Percentiles rank a stretch among this genome's conserved stretches.
Evolutionary conservation across 2,888 invertebrate species (phyloP).

Genomic region (Pachycephus smyrnensis): DNA sequence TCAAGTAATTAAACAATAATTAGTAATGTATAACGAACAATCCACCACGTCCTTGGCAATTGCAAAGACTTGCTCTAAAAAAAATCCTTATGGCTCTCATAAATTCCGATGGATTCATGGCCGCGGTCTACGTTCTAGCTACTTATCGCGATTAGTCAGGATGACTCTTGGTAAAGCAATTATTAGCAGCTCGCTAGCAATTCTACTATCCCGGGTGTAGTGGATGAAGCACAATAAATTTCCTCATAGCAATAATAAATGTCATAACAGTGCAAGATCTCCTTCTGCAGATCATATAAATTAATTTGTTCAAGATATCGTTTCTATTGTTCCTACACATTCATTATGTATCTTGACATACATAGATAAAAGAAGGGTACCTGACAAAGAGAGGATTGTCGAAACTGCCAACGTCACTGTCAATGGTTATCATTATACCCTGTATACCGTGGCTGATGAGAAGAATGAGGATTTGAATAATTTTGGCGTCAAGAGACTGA

Average conservation of each 20-base stretch:
- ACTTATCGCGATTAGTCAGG: not conserved
- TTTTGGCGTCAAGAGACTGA: conserved; percentile 29
- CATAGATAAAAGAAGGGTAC: conserved; percentile 18
- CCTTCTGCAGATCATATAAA: too few species aligned
- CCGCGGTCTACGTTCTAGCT: not conserved
- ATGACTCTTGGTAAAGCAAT: not conserved
- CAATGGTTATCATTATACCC: conserved; percentile 33
- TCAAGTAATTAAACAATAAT: not conserved
- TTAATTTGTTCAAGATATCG: too few species aligned
- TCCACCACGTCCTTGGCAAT: not conserved
- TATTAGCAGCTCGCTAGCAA: not conserved
- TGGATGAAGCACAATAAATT: not conserved
- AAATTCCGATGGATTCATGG: not conserved
- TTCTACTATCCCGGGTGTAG: not conserved
- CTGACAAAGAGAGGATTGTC: conserved; percentile 11
- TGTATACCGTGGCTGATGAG: conserved; percentile 25
- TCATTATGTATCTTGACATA: not conserved
- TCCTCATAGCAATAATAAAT: too few species aligned
- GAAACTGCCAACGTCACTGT: conserved; percentile 22
- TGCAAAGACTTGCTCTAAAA: not conserved
- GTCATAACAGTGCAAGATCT: too few species aligned
- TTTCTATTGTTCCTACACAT: not conserved
- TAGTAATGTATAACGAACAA: not conserved
- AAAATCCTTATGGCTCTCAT: not conserved
- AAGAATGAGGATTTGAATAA: conserved; percentile 4